phyloP scores from a whole-genome alignment of 2,888 invertebrate genomes.

The Archips xylosteana region DNA sequence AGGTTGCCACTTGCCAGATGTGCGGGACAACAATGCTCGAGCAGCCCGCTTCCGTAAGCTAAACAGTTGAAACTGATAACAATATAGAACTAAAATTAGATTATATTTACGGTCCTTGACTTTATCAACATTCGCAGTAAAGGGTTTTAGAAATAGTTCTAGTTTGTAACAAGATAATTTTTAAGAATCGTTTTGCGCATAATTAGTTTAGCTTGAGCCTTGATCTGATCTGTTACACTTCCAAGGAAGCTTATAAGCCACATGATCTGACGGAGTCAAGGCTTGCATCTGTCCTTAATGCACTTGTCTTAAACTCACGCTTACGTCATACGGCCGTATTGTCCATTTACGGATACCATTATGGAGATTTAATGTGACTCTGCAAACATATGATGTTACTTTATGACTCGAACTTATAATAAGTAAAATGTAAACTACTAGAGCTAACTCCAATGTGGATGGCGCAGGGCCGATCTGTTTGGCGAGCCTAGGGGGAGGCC shows the following conservation, averaged over 20 bases:
- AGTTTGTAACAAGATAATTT: not conserved
- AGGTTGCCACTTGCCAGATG: constrained; percentile 12
- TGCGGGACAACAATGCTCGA: not conserved
- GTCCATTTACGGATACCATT: constrained; percentile 8
- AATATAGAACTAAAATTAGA: not conserved
- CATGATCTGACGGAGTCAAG: constrained; percentile 32
- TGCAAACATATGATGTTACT: constrained; percentile 7
- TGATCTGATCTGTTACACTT: not conserved
- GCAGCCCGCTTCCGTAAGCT: not conserved
- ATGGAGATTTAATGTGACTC: constrained; percentile 30
- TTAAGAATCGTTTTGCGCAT: not conserved
- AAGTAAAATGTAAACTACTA: not conserved
- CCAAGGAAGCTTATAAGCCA: not conserved
- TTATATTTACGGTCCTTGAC: too few species aligned
- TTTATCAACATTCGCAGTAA: not conserved
- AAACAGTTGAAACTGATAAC: not conserved
- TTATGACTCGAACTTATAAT: too few species aligned
- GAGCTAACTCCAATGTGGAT: not conserved
- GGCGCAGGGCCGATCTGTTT: too few species aligned
- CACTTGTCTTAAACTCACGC: constrained; percentile 24
- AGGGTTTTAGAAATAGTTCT: not conserved
- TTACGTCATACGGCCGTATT: constrained; percentile 31
- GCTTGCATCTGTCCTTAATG: constrained; percentile 17
- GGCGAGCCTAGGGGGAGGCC: too few species aligned
- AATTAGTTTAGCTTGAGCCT: not conserved